A percentile compares a stretch with the other conserved stretches of the same genome.
Evolutionary conservation across 2,113 vertebrate species (phyloP).

Genomic region (Corythornis cristatus): DNA sequence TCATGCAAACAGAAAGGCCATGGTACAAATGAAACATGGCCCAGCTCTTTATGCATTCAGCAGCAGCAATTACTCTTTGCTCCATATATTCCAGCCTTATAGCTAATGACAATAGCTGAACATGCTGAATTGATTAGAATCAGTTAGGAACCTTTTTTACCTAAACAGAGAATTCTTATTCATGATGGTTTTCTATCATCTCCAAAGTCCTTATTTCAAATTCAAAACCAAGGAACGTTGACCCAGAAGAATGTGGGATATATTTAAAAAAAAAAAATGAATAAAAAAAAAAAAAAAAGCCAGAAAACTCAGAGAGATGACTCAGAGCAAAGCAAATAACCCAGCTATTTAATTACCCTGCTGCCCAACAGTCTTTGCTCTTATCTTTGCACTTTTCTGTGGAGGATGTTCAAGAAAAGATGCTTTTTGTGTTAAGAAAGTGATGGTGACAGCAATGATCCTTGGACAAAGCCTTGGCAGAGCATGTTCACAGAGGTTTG

Average conservation of each 20-base stretch:
- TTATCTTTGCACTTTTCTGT: not conserved
- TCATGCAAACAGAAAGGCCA: not conserved
- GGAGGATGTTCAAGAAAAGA: not conserved
- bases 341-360: rapidly evolving
- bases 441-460: not conserved
- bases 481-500: not conserved
- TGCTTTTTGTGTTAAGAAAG: not conserved
- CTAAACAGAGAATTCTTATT: not conserved
- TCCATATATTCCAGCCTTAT: not conserved
- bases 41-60: not conserved
- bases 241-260: not conserved
- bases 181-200: not conserved
- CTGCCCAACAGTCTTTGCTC: not conserved
- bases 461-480: not conserved
- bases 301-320: not conserved
- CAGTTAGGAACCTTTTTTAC: not conserved
- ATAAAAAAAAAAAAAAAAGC: not conserved
- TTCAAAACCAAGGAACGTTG: not conserved
- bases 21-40: not conserved
- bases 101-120: not conserved
- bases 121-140: not conserved
- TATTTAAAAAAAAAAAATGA: no score
- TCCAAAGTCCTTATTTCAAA: not conserved
- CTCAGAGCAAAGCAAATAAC: not conserved
- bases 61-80: slow-evolving; percentile 26